Evolutionary conservation across 1,140 invertebrate species (phyloP), one percentile per base, ranked within the genome.

Genomic region (Ctenoplectra terminalis): DNA sequence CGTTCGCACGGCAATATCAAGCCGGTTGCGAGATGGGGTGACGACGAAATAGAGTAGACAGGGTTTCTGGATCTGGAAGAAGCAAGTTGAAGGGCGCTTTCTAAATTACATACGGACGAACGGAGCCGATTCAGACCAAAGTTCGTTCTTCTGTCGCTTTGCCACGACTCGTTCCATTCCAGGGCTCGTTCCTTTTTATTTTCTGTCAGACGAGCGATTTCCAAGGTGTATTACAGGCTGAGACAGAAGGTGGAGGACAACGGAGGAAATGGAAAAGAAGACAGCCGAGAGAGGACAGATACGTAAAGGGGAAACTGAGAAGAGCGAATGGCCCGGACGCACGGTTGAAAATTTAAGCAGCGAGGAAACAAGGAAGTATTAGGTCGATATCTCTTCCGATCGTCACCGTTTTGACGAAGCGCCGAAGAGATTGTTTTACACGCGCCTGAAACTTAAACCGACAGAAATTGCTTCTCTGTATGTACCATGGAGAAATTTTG

Each of bases 51-150:
- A 67, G 46, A 72, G 34, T 31, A 31, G 50, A 34, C 54, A 79
- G 54, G 29, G n/a, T 43, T 37, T 17, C 23, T 15, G 64, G 46
- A 77, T 82, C 78, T 17, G 20, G 70, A 74, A 31, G 46, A 63
- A 64, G 48, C 48, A 31, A 46, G 31, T 46, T 80, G 61, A 58
- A 66, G 58, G 60, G 26, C 31, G 50, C 70, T 81, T 54, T 74
- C 50, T 74, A 61, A 64, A 81, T 81, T 81, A 81, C 71, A 56
- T 56, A 74, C 78, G 78, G 78, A 81, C 58, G 78, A 81, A 40
- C 50, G 60, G 48, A 73, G 58, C 63, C 69, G 69, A 37, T 48
- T 31, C 15, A 75, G 52, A 73, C 5, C 11, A n/a, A 4, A 40
- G 43, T 61, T 61, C 2, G 20, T 37, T 3, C 31, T 31, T 50